Evolutionary conservation across 2,113 vertebrate species (phyloP), one percentile per base, ranked within the genome.

Genomic region (Hippocampus mohnikei): DNA sequence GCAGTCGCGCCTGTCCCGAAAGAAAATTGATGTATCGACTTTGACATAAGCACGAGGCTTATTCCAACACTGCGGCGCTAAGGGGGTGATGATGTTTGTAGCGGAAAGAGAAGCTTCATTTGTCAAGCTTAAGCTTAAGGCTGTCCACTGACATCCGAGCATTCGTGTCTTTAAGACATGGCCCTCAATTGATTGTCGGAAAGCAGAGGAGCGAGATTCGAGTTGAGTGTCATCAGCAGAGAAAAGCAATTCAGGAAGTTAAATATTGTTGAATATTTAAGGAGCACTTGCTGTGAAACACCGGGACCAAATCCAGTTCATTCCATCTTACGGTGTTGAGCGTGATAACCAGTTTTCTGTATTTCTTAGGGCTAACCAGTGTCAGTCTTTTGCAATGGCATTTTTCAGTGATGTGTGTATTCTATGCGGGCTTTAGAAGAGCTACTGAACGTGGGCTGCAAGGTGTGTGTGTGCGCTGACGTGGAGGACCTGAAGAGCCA

Each of bases 381-480:
- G 25, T 2, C 58, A 10, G 3, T 59, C 23, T 59, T 27, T 60
- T 20, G 25, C 15, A 29, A 60, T 12, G 33, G 59, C 59, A 7
- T 33, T 37, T 21, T 61, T 9, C 23, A 12, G 3, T 29, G 25
- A 29, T 61, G 67, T 75, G 73, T 76, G 60, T 64, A 60, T 29
- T 60, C 27, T 18, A 41, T 74, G 67, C 58, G 55, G 75, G 60
- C 74, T 5, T 69, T 69, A 94, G 93, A 92, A 75, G 93, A 94
- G 79, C 81, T 94, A 72, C 67, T 92, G 85, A 92, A 85, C 15
- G 88, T 87, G 6, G 86, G 89, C 50, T 92, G 91, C 25, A 88
- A 93, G 78, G 92, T 88, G 66, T 91, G 92, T 76, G 87, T 88
- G 68, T 83, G 85, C 23, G 73, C 81, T 27, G 91, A 94, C 76